Evolutionary conservation across 1,140 invertebrate species (phyloP), one percentile per base, ranked within the genome.

Genomic region (Paralvinella palmiformis): DNA sequence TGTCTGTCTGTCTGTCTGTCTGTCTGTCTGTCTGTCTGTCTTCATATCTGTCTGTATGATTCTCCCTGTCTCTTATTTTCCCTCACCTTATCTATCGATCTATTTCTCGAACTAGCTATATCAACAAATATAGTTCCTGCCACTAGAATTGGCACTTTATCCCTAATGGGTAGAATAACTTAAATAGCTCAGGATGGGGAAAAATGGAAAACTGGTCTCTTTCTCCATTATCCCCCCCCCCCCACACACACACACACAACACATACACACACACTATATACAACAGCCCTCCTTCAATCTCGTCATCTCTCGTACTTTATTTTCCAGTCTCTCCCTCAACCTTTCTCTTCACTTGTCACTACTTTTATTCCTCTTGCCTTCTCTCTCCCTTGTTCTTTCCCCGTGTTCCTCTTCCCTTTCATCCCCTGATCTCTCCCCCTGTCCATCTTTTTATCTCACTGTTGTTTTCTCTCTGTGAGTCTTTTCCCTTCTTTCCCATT

Each of bases 1-100:
- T 29, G 33, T 76, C 80, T 80, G 79, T 76, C 76, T 76, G 76
- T 75, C 71, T 71, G 72, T 72, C 72, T 71, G 48, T 62, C 50
- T 35, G 73, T 74, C 73, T 72, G 68, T 70, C 68, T 69, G 70
- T 66, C 68, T 68, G 61, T 64, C 64, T 66, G 53, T 69, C 60
- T 67, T 66, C 64, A 62, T 66, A 60, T 73, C 58, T 62, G 68
- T 68, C 63, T 68, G 72, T 75, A 66, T 68, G 72, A 74, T 67
- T 68, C 71, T 75, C 68, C 69, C 71, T 75, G 53, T 62, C 65
- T 67, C 62, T 68, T 71, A 74, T 65, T 29, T 22, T 52, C 17
- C 48, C 24, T 52, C 17, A 3, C 6, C 31, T 20, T 29, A 29
- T 52, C 17, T 29, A 13, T 52, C n/a, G 24, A 13, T 52, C 17